Evolutionary conservation across 2,888 invertebrate species (phyloP).

Genomic region (Sinotaia quadrata): DNA sequence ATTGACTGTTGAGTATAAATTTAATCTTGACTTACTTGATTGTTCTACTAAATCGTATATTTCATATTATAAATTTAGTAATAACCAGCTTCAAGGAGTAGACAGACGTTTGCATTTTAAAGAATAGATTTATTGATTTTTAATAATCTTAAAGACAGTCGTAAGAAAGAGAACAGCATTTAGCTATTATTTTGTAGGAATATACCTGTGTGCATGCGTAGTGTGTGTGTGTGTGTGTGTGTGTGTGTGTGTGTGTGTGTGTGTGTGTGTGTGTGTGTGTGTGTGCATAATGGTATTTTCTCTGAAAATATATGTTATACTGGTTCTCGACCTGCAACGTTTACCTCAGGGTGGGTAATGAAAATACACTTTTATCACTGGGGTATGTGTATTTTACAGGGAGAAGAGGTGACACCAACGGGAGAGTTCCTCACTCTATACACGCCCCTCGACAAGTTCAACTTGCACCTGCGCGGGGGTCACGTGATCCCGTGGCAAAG

Average conservation of each 20-base stretch:
- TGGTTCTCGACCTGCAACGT: not conserved
- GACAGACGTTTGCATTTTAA: too few species aligned
- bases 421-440: conserved; percentile 42
- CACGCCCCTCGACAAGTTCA: conserved; percentile 63
- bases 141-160: too few species aligned
- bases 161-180: too few species aligned
- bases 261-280: not conserved
- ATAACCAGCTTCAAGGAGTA: too few species aligned
- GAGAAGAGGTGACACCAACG: conserved; percentile 42
- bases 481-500: conserved; percentile 63
- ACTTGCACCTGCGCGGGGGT: conserved; percentile 65
- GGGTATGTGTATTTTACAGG: conserved; percentile 38
- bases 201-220: not conserved
- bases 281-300: not conserved
- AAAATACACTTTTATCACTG: not conserved
- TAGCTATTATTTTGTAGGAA: not conserved
- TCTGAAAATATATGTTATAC: not conserved
- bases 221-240: conserved; percentile 2
- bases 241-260: conserved; percentile 3
- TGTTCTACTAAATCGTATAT: too few species aligned
- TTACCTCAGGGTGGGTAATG: not conserved
- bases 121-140: too few species aligned
- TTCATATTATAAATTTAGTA: too few species aligned
- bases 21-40: too few species aligned
- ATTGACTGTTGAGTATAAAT: too few species aligned